Base-by-base conservation (phyloP, 1,140 invertebrate genomes). In the Anastatus disparis region DNA sequence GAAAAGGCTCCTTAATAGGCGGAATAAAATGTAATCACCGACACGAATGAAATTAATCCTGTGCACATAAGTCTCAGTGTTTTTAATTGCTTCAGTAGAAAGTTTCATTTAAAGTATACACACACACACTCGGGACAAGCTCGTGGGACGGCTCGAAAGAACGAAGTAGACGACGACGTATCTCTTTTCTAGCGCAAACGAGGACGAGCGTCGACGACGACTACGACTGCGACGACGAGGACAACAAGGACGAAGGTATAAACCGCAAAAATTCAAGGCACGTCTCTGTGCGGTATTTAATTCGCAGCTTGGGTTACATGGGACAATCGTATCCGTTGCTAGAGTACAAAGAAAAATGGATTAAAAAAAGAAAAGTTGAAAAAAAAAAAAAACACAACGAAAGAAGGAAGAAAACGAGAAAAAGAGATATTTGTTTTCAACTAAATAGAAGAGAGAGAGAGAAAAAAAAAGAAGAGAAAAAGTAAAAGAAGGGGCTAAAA, bases 211-310 rank as follows among this genome's bases (percentile, higher is more conserved):
- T n/a, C n/a, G n/a, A n/a, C n/a, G n/a, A n/a, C n/a, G n/a, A n/a
- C n/a, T n/a, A n/a, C n/a, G n/a, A n/a, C n/a, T n/a, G n/a, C n/a
- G n/a, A n/a, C n/a, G n/a, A 17, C 15, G 29, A 42, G 20, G 8
- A 10, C 42, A 38, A 12, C 12, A 38, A 38, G 6, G 35, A 38
- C 35, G 12, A 12, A 38, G 35, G 40, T n/a, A n/a, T n/a, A n/a
- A n/a, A 46, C 40, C 58, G 26, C 58, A 22, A 58, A 44, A 44
- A 63, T 63, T 48, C 59, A 15, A 31, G 59, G 29, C 59, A 63
- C 59, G 59, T 50, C 26, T 9, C 27, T 10, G 27, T 17, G 59
- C 27, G 44, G 50, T 48, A 74, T 72, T 68, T 52, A 62, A 71
- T 68, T 73, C 63, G 46, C 55, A 31, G 55, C 35, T 63, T 31